phyloP scores from a whole-genome alignment of 2,888 invertebrate species.

The Drosophila stalkeri region DNA sequence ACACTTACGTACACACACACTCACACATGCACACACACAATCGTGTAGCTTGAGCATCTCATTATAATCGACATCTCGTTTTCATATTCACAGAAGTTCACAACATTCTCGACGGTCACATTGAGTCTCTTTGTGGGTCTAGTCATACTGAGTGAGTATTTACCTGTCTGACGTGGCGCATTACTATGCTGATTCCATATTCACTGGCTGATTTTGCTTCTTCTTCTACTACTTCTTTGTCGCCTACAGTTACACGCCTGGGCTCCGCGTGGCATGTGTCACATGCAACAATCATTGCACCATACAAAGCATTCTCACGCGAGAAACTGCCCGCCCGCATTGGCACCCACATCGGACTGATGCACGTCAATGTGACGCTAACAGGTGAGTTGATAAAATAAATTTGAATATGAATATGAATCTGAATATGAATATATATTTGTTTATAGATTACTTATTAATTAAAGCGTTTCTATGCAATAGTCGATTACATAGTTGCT shows the following conservation, averaged over 20 bases:
- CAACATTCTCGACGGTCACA: conserved; percentile 96
- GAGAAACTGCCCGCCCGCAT: conserved; percentile 95
- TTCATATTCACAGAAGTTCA: conserved; percentile 90
- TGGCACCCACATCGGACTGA: conserved; percentile 96
- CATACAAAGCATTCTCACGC: conserved; percentile 95
- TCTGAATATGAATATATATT: conserved; percentile 3
- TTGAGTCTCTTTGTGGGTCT: conserved; percentile 97
- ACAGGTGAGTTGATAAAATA: conserved; percentile 88
- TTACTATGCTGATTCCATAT: conserved; percentile 38
- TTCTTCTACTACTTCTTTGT: conserved; percentile 9
- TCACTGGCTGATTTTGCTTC: background rate
- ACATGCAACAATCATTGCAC: conserved; percentile 91
- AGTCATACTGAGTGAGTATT: conserved; percentile 93
- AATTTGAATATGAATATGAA: conserved; percentile 12
- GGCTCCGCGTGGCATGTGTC: conserved; percentile 98
- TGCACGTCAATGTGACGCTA: conserved; percentile 97
- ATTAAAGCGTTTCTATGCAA: background rate
- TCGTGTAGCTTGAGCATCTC: conserved; percentile 10
- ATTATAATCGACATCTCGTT: conserved; percentile 34
- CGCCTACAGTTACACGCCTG: conserved; percentile 91
- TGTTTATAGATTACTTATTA: conserved; percentile 5
- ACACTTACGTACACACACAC: background rate
- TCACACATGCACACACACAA: background rate
- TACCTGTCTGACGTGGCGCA: conserved; percentile 26
- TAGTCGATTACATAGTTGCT: too few relatives aligned